A percentile compares a stretch with the other conserved stretches of the same genome.
Conservation (phyloP, 1,140 invertebrate genomes). For the Platyura marginata region DNA sequence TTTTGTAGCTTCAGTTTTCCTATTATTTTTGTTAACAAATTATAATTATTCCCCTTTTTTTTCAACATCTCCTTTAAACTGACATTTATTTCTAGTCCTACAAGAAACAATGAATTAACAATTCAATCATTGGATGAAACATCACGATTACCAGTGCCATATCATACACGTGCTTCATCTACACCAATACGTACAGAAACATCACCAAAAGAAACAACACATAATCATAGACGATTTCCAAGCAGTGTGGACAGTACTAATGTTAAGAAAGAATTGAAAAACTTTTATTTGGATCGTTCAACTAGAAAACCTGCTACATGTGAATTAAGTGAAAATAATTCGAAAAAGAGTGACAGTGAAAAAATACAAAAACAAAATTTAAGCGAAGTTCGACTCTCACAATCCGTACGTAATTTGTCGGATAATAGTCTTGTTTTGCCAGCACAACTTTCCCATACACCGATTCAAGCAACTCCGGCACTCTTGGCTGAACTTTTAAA, state of each 20-base stretch:
- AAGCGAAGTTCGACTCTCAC: conserved; percentile 7
- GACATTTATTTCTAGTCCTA: too few species aligned
- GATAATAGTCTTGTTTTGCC: conserved; percentile 3
- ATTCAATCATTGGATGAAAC: not conserved
- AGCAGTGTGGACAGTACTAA: conserved; percentile 6
- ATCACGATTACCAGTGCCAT: conserved; percentile 17
- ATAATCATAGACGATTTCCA: conserved; percentile 8
- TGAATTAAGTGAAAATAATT: conserved; percentile 13
- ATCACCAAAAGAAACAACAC: conserved; percentile 1
- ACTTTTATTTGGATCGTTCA: conserved; percentile 2
- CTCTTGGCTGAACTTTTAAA: conserved; percentile 50
- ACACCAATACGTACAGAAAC: conserved; percentile 21
- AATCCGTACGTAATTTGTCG: not conserved
- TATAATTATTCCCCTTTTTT: too few species aligned
- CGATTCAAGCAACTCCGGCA: conserved; percentile 41
- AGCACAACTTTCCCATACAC: conserved; percentile 7
- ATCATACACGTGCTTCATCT: conserved; percentile 19
- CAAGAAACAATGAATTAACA: too few species aligned
- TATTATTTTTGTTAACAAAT: too few species aligned
- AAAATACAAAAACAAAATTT: conserved; percentile 13
- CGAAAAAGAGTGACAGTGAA: conserved; percentile 13
- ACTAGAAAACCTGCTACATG: conserved; percentile 18
- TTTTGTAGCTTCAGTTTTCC: too few species aligned
- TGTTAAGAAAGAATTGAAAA: not conserved
- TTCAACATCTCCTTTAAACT: too few species aligned